Evolutionary conservation across 2,888 invertebrate species (phyloP), one percentile per base, ranked within the genome.

Genomic region (Scaeva pyrastri): DNA sequence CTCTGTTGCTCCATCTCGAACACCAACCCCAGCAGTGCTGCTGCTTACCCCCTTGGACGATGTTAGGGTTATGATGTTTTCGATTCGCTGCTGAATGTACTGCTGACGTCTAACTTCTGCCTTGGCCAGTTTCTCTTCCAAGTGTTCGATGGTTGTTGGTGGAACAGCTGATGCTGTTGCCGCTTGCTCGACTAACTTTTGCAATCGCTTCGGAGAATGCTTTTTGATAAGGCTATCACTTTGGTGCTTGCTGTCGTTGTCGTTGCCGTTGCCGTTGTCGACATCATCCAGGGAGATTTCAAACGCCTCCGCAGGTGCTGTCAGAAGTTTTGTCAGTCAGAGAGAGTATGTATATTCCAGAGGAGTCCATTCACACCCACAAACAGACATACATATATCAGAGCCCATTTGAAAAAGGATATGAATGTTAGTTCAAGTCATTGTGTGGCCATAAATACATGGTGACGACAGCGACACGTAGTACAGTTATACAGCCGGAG

Each of bases 81-180:
- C 90, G 48, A 91, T 79, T 74, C 90, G 90, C 73, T 90, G 91
- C 78, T 91, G 92, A 83, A 92, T 84, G 66, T 90, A 89, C 81
- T 95, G 94, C 88, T 94, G 94, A 75, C 96, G 94, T 82, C 96
- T 93, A 85, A 94, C 94, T 89, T 96, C 96, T 0, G 96, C 96
- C 80, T 95, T 96, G 21, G 95, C 95, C 85, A 96, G 92, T 89
- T 96, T 96, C 89, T 95, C 96, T 89, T 95, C 94, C 39, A 96
- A 93, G 83, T 95, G 94, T 26, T 95, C 94, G 52, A 96, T 91
- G 43, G 94, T 94, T 88, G 94, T 93, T 21, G 94, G 94, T 0
- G 93, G 91, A 66, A 93, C 93, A 2, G 94, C 94, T 43, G 88
- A 84, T 36, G 90, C 89, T 43, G 88, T 85, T 36, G 90, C 89